These are phyloP conservation scores for Drosophila dives DNA, from an alignment of 2,888 invertebrate species.

Conservation along the genomic window DNA sequence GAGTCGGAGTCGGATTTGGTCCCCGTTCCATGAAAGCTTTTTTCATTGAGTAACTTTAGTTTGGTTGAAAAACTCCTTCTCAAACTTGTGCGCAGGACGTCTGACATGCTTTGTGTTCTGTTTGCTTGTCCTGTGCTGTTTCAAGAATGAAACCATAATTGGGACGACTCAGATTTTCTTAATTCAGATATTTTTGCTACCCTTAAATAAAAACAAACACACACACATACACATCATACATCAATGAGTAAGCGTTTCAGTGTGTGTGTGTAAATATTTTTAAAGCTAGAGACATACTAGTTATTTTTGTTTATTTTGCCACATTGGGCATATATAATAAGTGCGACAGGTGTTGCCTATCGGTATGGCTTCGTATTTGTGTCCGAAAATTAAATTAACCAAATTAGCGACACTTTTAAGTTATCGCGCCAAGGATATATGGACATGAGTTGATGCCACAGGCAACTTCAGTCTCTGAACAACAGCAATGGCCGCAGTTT, in stretches of 20 bases:
- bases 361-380: conserved; percentile 60
- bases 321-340: conserved; percentile 23
- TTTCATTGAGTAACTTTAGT: conserved; percentile 73
- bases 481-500: conserved; percentile 48
- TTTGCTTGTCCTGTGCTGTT: conserved; percentile 30
- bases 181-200: conserved; percentile 46
- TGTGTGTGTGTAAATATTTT: conserved; percentile 48
- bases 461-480: conserved; percentile 26
- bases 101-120: conserved; percentile 48
- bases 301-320: conserved; percentile 48
- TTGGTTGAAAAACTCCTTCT: conserved; percentile 58
- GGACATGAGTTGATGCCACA: conserved; percentile 17
- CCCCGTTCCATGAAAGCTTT: conserved; percentile 57
- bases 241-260: conserved; percentile 28
- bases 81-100: conserved; percentile 75
- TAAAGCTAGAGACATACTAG: conserved; percentile 54
- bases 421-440: conserved; percentile 59
- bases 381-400: conserved; percentile 70
- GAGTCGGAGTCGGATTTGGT: conserved; percentile 26
- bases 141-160: conserved; percentile 55
- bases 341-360: conserved; percentile 42
- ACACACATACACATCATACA: conserved; percentile 26
- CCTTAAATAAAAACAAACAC: conserved; percentile 31
- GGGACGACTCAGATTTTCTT: conserved; percentile 20
- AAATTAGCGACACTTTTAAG: conserved; percentile 76